Conservation (phyloP, 2,113 vertebrate species). For the Athene cunicularia region DNA sequence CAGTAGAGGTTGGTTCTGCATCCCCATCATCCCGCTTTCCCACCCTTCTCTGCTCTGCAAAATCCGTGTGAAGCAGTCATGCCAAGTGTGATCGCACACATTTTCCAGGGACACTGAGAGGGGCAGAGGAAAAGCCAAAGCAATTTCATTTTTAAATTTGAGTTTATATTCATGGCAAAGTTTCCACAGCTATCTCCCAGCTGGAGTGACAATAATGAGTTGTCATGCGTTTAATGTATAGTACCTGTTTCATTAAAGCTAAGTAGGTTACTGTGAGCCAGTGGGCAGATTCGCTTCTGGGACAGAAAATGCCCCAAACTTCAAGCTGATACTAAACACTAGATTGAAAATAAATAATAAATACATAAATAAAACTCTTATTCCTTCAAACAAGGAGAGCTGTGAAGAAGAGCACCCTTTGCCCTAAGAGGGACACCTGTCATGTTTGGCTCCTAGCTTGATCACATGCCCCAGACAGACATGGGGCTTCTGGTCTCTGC, state of each 20-base stretch:
- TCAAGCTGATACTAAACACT: neutral
- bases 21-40: neutral
- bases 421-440: neutral
- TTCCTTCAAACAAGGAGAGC: neutral
- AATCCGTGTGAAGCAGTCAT: neutral
- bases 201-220: neutral
- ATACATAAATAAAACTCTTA: neutral
- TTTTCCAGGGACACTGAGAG: neutral
- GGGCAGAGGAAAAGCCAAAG: neutral
- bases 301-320: neutral
- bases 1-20: neutral
- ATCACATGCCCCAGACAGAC: fast-evolving
- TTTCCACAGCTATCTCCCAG: neutral
- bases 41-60: neutral
- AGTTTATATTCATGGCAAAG: neutral
- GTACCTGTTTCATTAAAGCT: neutral
- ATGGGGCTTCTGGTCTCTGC: neutral
- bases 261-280: neutral
- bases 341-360: neutral
- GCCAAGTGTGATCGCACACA: neutral
- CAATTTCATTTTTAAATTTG: conserved; percentile 14
- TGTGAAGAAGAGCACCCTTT: neutral
- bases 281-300: neutral
- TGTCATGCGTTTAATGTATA: neutral
- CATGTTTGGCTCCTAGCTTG: neutral